Percentiles rank a stretch among this genome's conserved stretches.
Evolutionary conservation across 2,113 vertebrate species (phyloP).

Genomic region (Saiga tatarica): DNA sequence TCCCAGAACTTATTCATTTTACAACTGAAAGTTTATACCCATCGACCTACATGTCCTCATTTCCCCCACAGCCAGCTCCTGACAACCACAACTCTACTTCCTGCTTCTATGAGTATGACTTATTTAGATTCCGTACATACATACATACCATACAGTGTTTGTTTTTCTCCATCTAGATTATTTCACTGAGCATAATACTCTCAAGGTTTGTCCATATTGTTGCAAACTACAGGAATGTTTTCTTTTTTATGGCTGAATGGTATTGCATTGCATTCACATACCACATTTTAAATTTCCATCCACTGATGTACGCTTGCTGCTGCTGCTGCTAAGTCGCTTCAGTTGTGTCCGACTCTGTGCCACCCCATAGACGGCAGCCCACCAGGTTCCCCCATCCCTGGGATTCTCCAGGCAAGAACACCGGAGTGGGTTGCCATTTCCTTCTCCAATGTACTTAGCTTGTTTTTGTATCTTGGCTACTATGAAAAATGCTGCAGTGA

Average conservation of each 20-base stretch:
- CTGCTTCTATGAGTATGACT: not conserved
- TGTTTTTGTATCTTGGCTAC: not conserved
- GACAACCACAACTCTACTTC: not conserved
- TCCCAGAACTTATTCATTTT: not conserved
- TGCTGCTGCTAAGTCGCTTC: not conserved
- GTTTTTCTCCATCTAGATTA: not conserved
- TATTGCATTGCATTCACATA: not conserved
- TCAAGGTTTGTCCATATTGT: not conserved
- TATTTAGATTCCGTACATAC: not conserved
- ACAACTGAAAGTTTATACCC: not conserved
- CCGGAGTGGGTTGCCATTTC: not conserved
- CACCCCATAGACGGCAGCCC: accelerated
- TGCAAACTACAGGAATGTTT: not conserved
- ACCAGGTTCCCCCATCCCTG: accelerated
- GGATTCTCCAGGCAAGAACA: not conserved
- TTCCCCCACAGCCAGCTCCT: not conserved
- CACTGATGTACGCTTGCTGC: not conserved
- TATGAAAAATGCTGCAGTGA: not conserved
- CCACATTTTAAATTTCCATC: not conserved
- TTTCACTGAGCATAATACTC: not conserved
- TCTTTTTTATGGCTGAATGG: not conserved
- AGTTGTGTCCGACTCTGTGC: accelerated
- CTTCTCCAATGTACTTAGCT: not conserved
- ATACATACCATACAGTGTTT: not conserved
- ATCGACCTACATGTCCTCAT: not conserved